These are phyloP conservation scores for Ommatoiulus sabulosus DNA, from an alignment of 2,888 invertebrate genomes.

Conservation along the genomic window DNA sequence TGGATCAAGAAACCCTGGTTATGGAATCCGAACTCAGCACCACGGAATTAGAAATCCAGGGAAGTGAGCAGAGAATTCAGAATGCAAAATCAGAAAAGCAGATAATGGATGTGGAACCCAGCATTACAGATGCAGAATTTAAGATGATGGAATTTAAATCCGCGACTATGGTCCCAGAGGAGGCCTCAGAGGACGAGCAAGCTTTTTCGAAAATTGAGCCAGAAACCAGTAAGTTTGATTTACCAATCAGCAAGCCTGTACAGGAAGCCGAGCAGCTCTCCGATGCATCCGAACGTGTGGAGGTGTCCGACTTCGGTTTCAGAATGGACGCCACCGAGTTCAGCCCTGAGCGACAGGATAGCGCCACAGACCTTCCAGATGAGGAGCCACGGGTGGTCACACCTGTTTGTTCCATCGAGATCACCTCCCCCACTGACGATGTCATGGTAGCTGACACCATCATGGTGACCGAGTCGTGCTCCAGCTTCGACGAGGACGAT, in stretches of 20 bases:
- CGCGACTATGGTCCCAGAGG: background rate
- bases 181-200: background rate
- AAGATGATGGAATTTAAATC: background rate
- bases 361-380: background rate
- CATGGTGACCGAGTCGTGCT: conserved; percentile 2
- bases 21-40: background rate
- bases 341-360: background rate
- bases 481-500: conserved; percentile 26
- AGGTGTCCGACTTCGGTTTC: background rate
- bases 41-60: background rate
- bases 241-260: background rate
- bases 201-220: background rate
- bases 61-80: too few species aligned
- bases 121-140: background rate
- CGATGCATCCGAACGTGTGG: background rate
- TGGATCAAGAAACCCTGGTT: background rate
- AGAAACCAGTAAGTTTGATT: background rate
- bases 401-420: background rate
- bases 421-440: conserved; percentile 7
- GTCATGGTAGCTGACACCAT: conserved; percentile 39
- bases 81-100: background rate
- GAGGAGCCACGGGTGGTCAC: background rate
- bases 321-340: background rate
- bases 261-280: background rate
- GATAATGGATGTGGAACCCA: background rate